Percentiles rank a stretch among this genome's conserved stretches.
phyloP scores from a whole-genome alignment of 1,140 invertebrate genomes.

The Cotesia chilonis region DNA sequence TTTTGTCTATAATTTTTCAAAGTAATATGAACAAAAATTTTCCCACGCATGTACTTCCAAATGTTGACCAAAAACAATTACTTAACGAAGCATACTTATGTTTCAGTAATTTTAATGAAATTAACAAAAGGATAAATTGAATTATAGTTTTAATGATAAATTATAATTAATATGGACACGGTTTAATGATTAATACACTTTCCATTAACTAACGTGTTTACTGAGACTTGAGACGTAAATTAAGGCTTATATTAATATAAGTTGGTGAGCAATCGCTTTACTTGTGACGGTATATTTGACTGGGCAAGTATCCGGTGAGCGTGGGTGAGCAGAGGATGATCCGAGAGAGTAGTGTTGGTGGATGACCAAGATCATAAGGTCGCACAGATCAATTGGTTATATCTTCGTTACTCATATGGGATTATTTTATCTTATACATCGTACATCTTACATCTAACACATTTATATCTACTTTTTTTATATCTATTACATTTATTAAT shows the following conservation, averaged over 20 bases:
- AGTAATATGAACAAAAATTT: no score
- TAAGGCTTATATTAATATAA: conserved; percentile 7
- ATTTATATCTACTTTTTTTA: not conserved
- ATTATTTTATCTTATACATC: not conserved
- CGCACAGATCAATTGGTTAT: conserved; percentile 61
- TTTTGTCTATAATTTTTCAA: no score
- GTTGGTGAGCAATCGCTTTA: conserved; percentile 16
- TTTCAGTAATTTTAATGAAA: no score
- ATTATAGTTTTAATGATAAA: no score
- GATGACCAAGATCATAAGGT: conserved; percentile 51
- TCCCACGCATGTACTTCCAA: no score
- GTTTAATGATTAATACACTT: no score
- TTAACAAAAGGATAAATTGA: no score
- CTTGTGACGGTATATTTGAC: no score
- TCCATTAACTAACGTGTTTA: conserved; percentile 9
- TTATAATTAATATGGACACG: no score
- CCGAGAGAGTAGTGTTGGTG: not conserved
- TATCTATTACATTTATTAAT: not conserved
- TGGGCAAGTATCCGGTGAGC: conserved; percentile 6
- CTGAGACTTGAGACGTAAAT: conserved; percentile 18
- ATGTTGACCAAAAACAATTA: no score
- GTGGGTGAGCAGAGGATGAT: conserved; percentile 1
- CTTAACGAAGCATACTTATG: no score
- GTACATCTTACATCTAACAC: not conserved
- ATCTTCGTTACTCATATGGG: conserved; percentile 22